Conservation (phyloP, 2,797 vertebrate species). For the Ctenopoma kingsleyae region DNA sequence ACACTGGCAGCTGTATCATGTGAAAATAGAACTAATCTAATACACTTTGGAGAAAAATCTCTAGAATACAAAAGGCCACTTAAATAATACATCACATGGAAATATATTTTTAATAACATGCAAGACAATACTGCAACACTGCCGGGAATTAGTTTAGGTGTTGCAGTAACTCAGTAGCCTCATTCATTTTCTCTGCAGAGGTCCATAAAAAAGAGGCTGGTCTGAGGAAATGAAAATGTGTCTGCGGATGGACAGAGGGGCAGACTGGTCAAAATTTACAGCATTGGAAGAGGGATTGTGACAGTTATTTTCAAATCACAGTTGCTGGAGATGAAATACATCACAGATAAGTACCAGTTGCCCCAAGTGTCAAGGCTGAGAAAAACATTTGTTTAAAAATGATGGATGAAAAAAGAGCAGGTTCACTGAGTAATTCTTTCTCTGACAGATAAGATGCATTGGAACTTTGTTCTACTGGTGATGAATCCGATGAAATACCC, state of each 20-base stretch:
- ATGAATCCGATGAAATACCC: conserved; percentile 40
- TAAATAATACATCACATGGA: neutral
- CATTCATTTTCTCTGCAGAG: neutral
- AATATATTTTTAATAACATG: neutral
- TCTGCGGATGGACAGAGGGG: too few relatives aligned
- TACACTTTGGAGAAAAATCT: neutral
- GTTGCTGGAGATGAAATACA: conserved; percentile 6
- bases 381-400: neutral
- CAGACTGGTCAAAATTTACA: too few relatives aligned
- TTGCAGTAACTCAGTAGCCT: neutral
- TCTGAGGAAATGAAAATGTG: too few relatives aligned
- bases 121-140: neutral
- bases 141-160: neutral
- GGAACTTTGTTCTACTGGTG: conserved; percentile 30
- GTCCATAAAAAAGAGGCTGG: too few relatives aligned
- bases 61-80: neutral
- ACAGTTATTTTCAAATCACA: neutral
- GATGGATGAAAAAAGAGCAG: neutral
- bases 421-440: conserved; percentile 15
- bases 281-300: neutral
- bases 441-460: conserved; percentile 25
- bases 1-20: too few relatives aligned
- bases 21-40: neutral
- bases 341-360: neutral
- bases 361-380: neutral